phyloP scores from a whole-genome alignment of 1,140 invertebrate genomes.

The Odontomachus brunneus region DNA sequence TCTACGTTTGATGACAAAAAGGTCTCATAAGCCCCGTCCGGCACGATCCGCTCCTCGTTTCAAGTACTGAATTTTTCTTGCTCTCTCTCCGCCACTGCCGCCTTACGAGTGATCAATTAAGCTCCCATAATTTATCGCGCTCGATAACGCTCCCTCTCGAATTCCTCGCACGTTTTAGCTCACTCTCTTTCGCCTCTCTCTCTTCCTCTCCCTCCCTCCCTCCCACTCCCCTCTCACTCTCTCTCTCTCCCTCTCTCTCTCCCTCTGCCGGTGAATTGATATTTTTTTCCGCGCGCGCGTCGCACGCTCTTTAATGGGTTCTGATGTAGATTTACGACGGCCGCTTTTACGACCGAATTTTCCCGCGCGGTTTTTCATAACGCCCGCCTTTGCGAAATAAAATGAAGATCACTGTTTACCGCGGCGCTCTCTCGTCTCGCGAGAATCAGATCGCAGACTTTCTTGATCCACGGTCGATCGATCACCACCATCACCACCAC shows the following conservation, averaged over 20 bases:
- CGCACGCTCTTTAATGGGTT: not conserved
- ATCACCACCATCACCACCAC: too few species aligned
- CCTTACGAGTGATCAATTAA: constrained; percentile 48
- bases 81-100: not conserved
- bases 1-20: constrained; percentile 42
- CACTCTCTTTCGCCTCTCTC: too few species aligned
- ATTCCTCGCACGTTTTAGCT: constrained; percentile 17
- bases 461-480: not conserved
- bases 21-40: constrained; percentile 12
- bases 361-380: not conserved
- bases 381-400: not conserved
- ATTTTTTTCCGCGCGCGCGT: constrained; percentile 28
- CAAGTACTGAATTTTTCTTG: constrained; percentile 51
- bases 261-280: constrained; percentile 6
- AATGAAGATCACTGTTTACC: not conserved
- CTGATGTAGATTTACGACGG: not conserved
- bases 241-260: too few species aligned
- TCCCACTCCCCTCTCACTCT: too few species aligned
- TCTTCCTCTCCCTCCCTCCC: too few species aligned
- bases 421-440: not conserved
- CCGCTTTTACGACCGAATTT: not conserved
- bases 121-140: constrained; percentile 23
- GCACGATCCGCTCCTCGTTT: constrained; percentile 28
- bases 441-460: constrained; percentile 49
- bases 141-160: constrained; percentile 23